Evolutionary conservation across 2,888 invertebrate genomes (phyloP), one percentile per base, ranked within the genome.

Genomic region (Furcula furcula): DNA sequence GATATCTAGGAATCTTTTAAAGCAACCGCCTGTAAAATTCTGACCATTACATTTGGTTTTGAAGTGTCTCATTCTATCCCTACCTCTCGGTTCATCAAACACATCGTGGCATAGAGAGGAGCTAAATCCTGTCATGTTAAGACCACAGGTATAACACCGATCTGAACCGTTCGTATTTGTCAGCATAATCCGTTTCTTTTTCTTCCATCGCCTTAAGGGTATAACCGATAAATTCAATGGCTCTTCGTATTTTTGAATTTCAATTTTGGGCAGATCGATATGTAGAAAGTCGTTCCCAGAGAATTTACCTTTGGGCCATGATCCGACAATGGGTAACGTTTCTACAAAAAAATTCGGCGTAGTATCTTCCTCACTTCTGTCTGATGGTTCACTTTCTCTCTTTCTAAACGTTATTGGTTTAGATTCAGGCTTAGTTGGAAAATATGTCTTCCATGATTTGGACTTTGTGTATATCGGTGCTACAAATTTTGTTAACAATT

Each of bases 1-100:
- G 5, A 75, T 15, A 34, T 76, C 76, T 3, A 67, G n/a, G 40
- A 40, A 74, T 20, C 76, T 55, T 26, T 54, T 59, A 19, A 46
- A 66, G 33, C 70, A 71, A 4, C 65, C 65, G 11, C 60, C 47
- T 5, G 40, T 31, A 10, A 38, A 44, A 0, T 30, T 16, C 1
- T 13, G 1, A 1, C 36, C 36, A 0, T 5, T 5, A 29, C 61
- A 61, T 14, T 25, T 33, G 1, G 3, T 42, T 14, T 29, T 53
- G 10, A 35, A 53, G 6, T 31, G 14, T 0, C 2, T 11, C 7
- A 11, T 21, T 3, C 4, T 3, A 16, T 3, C 11, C 4, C 4
- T 25, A 27, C 14, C 25, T n/a, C 40, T 31, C 3, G 5, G 4
- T 1, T 4, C 2, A 1, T 56, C 34, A 25, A 69, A 64, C 2